Evolutionary conservation across 2,797 vertebrate species (phyloP).

Genomic region (Kryptolebias ocellatus): DNA sequence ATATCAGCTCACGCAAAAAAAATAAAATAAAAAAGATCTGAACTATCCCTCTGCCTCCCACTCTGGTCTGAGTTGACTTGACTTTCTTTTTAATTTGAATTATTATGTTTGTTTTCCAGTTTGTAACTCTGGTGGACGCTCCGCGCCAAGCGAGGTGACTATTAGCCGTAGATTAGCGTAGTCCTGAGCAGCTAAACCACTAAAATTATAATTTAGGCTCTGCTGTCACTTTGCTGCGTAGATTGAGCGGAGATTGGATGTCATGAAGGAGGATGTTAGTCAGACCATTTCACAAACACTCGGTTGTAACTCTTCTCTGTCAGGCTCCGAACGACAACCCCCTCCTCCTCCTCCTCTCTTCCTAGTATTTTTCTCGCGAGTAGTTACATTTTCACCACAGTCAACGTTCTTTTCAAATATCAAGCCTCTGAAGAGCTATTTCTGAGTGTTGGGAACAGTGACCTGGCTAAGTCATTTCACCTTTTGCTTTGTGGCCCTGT

Average conservation of each 20-base stretch:
- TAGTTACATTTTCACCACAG: constrained; percentile 23
- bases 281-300: constrained; percentile 71
- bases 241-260: constrained; percentile 68
- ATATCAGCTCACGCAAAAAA: too few species aligned
- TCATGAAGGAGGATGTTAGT: constrained; percentile 75
- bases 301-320: constrained; percentile 69
- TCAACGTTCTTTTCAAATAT: constrained; percentile 45
- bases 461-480: constrained; percentile 71
- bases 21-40: constrained; percentile 10
- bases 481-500: constrained; percentile 70
- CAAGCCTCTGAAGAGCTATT: constrained; percentile 64
- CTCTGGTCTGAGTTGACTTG: constrained; percentile 35
- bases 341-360: constrained; percentile 1
- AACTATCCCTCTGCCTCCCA: constrained; percentile 1
- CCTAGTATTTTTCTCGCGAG: constrained; percentile 16
- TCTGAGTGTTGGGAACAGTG: constrained; percentile 75
- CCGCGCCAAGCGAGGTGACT: constrained; percentile 76
- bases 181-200: constrained; percentile 65
- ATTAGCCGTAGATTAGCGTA: constrained; percentile 75
- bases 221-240: constrained; percentile 64
- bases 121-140: constrained; percentile 69
- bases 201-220: constrained; percentile 71
- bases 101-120: constrained; percentile 69
- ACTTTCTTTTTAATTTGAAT: constrained; percentile 22
- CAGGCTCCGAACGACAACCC: constrained; percentile 32